Evolutionary conservation across 2,113 vertebrate species (phyloP).

Genomic region (Marmota flaviventris): DNA sequence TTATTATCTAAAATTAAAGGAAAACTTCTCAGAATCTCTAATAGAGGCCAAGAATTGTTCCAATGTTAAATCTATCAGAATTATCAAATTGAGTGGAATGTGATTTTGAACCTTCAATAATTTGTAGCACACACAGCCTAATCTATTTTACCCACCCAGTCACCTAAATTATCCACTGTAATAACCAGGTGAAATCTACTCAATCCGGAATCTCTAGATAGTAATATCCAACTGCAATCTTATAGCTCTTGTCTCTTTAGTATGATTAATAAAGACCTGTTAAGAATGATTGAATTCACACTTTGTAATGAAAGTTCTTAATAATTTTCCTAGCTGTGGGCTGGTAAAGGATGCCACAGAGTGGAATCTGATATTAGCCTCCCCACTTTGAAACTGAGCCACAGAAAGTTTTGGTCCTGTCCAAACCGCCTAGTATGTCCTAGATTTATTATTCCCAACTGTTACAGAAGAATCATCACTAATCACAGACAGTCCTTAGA

Average conservation of each 20-base stretch:
- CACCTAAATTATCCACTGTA: neutral
- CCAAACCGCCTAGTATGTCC: neutral
- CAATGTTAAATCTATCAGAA: constrained; percentile 23
- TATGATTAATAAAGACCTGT: neutral
- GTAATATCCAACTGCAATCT: neutral
- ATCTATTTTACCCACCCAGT: neutral
- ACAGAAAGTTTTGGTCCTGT: neutral
- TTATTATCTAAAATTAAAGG: neutral
- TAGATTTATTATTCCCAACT: neutral
- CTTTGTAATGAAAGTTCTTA: neutral
- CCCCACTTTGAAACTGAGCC: neutral
- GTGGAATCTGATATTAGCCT: neutral
- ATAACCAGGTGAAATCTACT: neutral
- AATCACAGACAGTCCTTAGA: constrained; percentile 1
- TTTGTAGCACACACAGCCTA: neutral
- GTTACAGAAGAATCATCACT: neutral
- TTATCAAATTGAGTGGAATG: neutral
- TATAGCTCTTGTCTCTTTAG: neutral
- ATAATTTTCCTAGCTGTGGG: neutral
- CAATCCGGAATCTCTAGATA: neutral
- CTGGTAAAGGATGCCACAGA: neutral
- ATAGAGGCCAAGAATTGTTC: neutral
- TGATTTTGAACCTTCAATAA: neutral
- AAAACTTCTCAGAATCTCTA: neutral
- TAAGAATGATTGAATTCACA: neutral